Evolutionary conservation across 92 coral and sea anemone genomes (phyloP), one percentile per base, ranked within the genome.

Genomic region (Zoanthus sociatus): DNA sequence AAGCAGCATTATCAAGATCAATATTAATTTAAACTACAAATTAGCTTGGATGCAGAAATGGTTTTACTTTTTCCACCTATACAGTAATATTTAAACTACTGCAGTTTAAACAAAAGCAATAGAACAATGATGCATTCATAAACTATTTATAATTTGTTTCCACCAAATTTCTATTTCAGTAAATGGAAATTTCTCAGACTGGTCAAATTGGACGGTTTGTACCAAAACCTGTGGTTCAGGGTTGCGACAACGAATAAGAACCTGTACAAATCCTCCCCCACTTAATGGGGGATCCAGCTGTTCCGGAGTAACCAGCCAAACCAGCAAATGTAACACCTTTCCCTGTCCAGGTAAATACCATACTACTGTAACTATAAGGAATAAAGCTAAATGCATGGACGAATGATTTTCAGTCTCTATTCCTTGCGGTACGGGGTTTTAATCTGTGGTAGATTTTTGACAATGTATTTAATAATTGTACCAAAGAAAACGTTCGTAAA

Each of bases 161-260:
- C 30, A 5, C 18, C 3, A 64, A 14, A 8, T 64, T 20, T 13
- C 10, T 20, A 67, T 67, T 67, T 67, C 72, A 79, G 84, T 79
- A 4, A 12, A 79, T 63, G 84, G 84, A 63, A 79, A 46, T 21
- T 79, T 60, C 58, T 61, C 84, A 6, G 64, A 73, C 31, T 79
- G 84, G 84, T 79, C 84, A 42, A 79, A 79, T 8, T 79, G 84
- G 84, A 79, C 84, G 5, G 64, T 10, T 4, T 79, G 84, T 8
- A 79, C 37, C 55, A 79, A 79, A 26, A 79, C 37, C 54, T 79
- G 84, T 17, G 73, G 55, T 8, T 37, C 84, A 8, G 84, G 84
- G 18, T n/a, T 61, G 33, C 84, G 18, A 12, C 53, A 79, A 37
- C 84, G 84, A 48, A 63, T 45, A 26, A 72, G 84, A 32, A 60